Percentiles rank a stretch among this genome's conserved stretches.
Evolutionary conservation across 1,140 invertebrate species (phyloP).

Genomic region (Drosophila kanapiae): DNA sequence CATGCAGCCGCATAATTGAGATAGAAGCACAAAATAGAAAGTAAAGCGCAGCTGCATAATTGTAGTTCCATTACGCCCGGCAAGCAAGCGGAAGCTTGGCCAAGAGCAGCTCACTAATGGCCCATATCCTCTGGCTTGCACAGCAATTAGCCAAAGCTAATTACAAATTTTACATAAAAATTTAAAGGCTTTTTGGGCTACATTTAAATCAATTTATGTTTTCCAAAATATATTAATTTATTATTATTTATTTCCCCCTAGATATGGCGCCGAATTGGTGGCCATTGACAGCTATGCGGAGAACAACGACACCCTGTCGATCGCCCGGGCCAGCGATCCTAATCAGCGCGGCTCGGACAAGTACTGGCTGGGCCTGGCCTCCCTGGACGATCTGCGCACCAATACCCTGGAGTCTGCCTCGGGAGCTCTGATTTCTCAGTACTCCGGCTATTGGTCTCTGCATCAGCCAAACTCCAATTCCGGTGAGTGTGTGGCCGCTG

Average conservation of each 20-base stretch:
- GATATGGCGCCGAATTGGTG: conserved; percentile 97
- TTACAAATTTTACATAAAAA: background rate
- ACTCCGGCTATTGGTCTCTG: conserved; percentile 95
- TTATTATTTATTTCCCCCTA: conserved; percentile 84
- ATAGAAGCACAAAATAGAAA: conserved; percentile 68
- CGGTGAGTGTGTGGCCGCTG: conserved; percentile 94
- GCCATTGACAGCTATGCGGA: conserved; percentile 95
- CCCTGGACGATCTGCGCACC: conserved; percentile 95
- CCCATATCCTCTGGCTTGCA: conserved; percentile 22
- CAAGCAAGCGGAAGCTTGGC: conserved; percentile 42
- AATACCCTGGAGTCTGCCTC: conserved; percentile 97
- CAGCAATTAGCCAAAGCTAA: background rate
- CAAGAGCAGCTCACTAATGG: conserved; percentile 35
- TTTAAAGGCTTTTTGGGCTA: background rate
- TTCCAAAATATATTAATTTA: background rate
- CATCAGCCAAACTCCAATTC: conserved; percentile 93
- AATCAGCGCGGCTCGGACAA: conserved; percentile 87
- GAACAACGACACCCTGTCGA: conserved; percentile 94
- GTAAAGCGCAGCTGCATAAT: conserved; percentile 73
- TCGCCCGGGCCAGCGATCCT: conserved; percentile 89
- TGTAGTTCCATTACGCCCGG: conserved; percentile 54
- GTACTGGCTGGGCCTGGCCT: conserved; percentile 95
- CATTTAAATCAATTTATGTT: background rate
- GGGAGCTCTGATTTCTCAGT: conserved; percentile 95
- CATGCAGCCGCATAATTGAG: conserved; percentile 53